phyloP scores from a whole-genome alignment of 2,888 invertebrate genomes.

The Paralinhomoeus sp. region DNA sequence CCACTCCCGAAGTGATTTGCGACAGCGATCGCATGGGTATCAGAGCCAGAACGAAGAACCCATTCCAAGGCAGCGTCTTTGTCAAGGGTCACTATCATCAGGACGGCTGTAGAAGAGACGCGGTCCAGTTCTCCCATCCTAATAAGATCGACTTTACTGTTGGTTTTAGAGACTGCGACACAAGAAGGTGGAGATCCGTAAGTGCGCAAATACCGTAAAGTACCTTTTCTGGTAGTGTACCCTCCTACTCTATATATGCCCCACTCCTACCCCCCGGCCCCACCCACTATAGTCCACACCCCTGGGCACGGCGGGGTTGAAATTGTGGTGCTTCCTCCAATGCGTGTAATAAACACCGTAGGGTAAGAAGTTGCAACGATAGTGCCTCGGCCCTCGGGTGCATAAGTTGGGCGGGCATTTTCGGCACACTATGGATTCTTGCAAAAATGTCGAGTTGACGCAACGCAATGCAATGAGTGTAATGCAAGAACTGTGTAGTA shows the following conservation, averaged over 20 bases:
- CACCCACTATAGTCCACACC: too few relatives aligned
- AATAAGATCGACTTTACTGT: constrained; percentile 18
- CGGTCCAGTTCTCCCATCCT: constrained; percentile 17
- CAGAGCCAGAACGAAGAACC: constrained; percentile 21
- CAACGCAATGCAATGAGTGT: background rate
- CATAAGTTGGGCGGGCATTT: too few relatives aligned
- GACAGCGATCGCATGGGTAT: constrained; percentile 22
- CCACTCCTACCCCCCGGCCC: too few relatives aligned
- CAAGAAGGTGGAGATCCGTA: constrained; percentile 22
- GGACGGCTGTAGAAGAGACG: constrained; percentile 18
- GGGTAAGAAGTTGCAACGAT: too few relatives aligned
- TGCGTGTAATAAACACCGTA: too few relatives aligned
- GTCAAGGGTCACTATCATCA: constrained; percentile 17
- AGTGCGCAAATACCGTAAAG: too few relatives aligned
- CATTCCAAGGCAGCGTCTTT: constrained; percentile 23
- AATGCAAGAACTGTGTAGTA: background rate
- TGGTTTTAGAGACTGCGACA: constrained; percentile 21
- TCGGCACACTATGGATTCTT: too few relatives aligned
- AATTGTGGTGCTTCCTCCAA: too few relatives aligned
- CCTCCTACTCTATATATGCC: too few relatives aligned
- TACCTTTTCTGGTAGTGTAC: too few relatives aligned
- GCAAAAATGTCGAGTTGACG: background rate
- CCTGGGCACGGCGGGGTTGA: too few relatives aligned
- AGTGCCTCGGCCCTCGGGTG: background rate
- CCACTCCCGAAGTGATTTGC: constrained; percentile 21